Conservation (phyloP, 2,888 invertebrate genomes). For the Pristionchus mayeri region DNA sequence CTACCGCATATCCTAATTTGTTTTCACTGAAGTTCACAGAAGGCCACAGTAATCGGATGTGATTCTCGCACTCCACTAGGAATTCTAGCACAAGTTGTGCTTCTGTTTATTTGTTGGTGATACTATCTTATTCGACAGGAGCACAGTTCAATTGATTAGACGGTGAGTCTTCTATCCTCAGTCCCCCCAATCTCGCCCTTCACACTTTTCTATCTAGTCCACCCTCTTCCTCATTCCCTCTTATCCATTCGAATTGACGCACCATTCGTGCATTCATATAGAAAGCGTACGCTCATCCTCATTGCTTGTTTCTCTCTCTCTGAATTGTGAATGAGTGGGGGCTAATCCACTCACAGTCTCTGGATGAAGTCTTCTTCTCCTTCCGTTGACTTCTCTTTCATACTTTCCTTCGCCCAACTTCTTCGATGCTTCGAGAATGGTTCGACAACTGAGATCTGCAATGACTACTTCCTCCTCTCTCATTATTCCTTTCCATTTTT, state of each 20-base stretch:
- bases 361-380: conserved; percentile 40
- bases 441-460: background rate
- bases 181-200: background rate
- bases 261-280: background rate
- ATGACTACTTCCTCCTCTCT: background rate
- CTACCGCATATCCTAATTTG: too few species aligned
- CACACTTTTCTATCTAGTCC: background rate
- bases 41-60: too few species aligned
- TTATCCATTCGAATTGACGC: background rate
- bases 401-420: conserved; percentile 34
- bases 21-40: too few species aligned
- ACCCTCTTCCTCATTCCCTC: background rate
- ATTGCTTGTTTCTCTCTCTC: background rate
- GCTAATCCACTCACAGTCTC: conserved; percentile 33
- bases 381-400: background rate
- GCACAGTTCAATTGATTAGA: too few species aligned
- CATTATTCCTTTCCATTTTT: background rate
- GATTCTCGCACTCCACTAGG: too few species aligned
- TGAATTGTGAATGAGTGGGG: background rate
- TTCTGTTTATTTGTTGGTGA: too few species aligned
- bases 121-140: too few species aligned
- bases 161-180: too few species aligned
- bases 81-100: too few species aligned
- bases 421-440: background rate
- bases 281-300: too few species aligned